A percentile compares a stretch with the other conserved stretches of the same genome.
Conservation (phyloP, 2,888 invertebrate genomes). For the Phyllotreta cruciferae region DNA sequence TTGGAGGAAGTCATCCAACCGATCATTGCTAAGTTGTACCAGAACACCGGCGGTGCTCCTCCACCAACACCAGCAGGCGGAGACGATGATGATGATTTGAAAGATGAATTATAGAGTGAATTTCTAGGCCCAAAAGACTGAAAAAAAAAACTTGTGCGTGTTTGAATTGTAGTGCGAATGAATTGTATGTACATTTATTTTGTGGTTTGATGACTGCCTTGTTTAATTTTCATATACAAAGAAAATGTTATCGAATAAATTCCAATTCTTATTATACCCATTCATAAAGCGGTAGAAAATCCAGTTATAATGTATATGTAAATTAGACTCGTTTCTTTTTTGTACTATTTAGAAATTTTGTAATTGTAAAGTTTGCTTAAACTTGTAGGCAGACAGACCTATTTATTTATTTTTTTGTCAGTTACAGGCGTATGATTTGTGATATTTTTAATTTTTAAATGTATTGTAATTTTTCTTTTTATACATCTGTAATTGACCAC, state of each 20-base stretch:
- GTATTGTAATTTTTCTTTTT: conserved; percentile 42
- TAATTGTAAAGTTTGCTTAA: conserved; percentile 29
- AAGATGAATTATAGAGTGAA: conserved; percentile 78
- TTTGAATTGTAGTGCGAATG: conserved; percentile 16
- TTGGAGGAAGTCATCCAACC: conserved; percentile 96
- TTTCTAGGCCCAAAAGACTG: conserved; percentile 30
- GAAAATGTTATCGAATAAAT: no score
- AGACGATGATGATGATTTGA: conserved; percentile 70
- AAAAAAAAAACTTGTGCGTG: conserved; percentile 25
- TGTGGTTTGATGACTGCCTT: conserved; percentile 5
- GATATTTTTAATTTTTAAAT: conserved; percentile 38
- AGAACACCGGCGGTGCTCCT: conserved; percentile 81
- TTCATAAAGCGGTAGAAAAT: no score
- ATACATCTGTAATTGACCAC: conserved; percentile 53
- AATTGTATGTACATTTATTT: conserved; percentile 18
- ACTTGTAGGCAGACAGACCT: conserved; percentile 41
- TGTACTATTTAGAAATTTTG: conserved; percentile 23
- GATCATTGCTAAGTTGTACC: conserved; percentile 95
- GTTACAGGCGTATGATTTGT: conserved; percentile 52
- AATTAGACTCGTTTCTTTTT: conserved; percentile 14
- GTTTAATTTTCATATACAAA: conserved; percentile 12
- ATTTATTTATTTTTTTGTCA: conserved; percentile 51
- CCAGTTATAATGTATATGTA: conserved; percentile 2
- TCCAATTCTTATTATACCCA: no score
- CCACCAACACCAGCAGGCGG: conserved; percentile 72